Evolutionary conservation across 2,888 invertebrate species (phyloP).

Genomic region (Dasysyrphus tricinctus): DNA sequence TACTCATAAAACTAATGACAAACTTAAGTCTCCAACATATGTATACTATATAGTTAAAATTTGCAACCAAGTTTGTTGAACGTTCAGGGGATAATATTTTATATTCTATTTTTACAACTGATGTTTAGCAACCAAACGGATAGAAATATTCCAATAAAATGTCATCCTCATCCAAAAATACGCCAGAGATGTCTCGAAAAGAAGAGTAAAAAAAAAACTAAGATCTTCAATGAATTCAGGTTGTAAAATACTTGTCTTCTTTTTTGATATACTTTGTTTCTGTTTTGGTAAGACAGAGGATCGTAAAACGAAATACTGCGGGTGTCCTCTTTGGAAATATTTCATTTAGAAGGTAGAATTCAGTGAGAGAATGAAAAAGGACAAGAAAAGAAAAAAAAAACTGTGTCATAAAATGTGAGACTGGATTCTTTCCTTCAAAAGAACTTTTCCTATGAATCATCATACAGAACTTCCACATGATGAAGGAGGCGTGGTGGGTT

Average conservation of each 20-base stretch:
- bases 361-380: background rate
- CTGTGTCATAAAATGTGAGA: slow-evolving; percentile 38
- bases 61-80: slow-evolving; percentile 50
- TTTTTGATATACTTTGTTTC: slow-evolving; percentile 11
- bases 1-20: slow-evolving; percentile 63
- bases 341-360: slow-evolving; percentile 24
- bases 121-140: slow-evolving; percentile 10
- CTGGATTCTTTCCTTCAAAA: slow-evolving; percentile 24
- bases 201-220: background rate
- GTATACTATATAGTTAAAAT: slow-evolving; percentile 7
- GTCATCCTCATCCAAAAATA: slow-evolving; percentile 22
- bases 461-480: background rate
- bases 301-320: slow-evolving; percentile 32
- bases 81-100: background rate
- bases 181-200: slow-evolving; percentile 2
- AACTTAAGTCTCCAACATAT: slow-evolving; percentile 49
- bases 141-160: slow-evolving; percentile 38
- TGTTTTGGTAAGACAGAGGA: slow-evolving; percentile 23
- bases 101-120: background rate
- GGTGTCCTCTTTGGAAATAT: slow-evolving; percentile 25
- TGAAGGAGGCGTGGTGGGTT: background rate
- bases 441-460: slow-evolving; percentile 37
- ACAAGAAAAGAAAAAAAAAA: background rate
- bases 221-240: slow-evolving; percentile 28
- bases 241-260: slow-evolving; percentile 24